Base-by-base conservation (phyloP, 2,113 vertebrate genomes). In the Syngnathus floridae region DNA sequence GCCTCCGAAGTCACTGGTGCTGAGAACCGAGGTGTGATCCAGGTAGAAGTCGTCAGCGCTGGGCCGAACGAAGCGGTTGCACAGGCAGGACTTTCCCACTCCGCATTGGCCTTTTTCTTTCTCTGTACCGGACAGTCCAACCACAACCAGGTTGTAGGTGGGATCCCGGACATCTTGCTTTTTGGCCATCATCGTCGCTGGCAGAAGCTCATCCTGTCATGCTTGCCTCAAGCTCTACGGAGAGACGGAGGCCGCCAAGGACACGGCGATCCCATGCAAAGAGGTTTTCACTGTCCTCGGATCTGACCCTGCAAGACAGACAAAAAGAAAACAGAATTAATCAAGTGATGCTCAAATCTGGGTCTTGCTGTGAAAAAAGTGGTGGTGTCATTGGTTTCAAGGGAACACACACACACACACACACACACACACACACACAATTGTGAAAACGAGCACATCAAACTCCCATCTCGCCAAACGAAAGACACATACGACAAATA, bases 91-190 rank as follows among this genome's bases (percentile, higher is more conserved):
- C 60, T 99, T 99, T 9, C 97, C 97, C 5, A 98, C 76, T 31
- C 97, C 97, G 1, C 96, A 98, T 55, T 98, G 95, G 10, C 97
- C 97, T 56, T 99, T 99, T 75, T 99, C 97, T 81, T 98, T 98
- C 87, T 99, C 97, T 0, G 97, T 98, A 81, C 97, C 97, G 0
- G 97, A 99, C 77, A 99, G 82, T 0, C 97, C 97, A 88, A 99
- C 92, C 89, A 98, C 95, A 60, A 94, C 93, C 82, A 99, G 87
- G 89, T 93, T 94, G 88, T 97, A 97, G 91, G 89, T 95, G 93
- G 95, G 94, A 65, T 92, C 67, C 87, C 95, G 94, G 63, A 87
- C 93, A 91, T 99, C 96, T 91, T 97, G 95, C 91, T 99, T 99
- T 88, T 94, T 94, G 81, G 96, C 95, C 95, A 98, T 98, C 93